Evolutionary conservation across 2,113 vertebrate genomes (phyloP).

Genomic region (Fulica atra): DNA sequence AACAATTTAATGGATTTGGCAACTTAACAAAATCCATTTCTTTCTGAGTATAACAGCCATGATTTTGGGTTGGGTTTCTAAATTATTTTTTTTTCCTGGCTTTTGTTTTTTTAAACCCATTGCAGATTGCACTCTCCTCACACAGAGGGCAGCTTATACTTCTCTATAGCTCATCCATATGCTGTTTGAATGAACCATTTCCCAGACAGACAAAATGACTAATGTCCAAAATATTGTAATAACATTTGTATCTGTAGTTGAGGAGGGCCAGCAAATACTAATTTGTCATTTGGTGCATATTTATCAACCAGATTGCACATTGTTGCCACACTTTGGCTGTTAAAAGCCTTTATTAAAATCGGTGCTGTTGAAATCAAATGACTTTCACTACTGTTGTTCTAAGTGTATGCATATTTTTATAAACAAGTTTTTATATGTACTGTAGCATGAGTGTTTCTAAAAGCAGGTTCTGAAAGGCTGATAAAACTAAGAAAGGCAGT

Average conservation of each 20-base stretch:
- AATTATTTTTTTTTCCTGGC: not conserved
- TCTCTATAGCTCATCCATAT: not conserved
- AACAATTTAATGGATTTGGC: conserved; percentile 15
- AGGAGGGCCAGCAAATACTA: conserved; percentile 69
- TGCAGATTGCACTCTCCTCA: conserved; percentile 14
- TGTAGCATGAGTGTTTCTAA: not conserved
- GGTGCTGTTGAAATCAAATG: conserved; percentile 46
- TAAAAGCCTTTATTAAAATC: conserved; percentile 69
- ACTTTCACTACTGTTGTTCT: conserved; percentile 13
- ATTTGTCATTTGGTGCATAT: conserved; percentile 74
- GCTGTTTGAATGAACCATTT: not conserved
- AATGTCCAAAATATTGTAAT: conserved; percentile 67
- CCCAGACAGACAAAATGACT: conserved; percentile 55
- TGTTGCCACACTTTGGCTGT: conserved; percentile 51
- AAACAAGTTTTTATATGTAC: not conserved
- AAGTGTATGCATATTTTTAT: not conserved
- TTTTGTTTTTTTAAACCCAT: not conserved
- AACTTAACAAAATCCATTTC: not conserved
- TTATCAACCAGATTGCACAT: conserved; percentile 70
- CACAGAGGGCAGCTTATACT: conserved; percentile 59
- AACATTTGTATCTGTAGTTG: conserved; percentile 69
- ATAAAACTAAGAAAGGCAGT: not conserved
- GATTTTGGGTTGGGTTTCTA: rapidly evolving
- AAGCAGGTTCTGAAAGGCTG: not conserved
- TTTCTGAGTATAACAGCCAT: not conserved